Evolutionary conservation across 2,113 vertebrate genomes (phyloP).

Genomic region (Mastomys natalensis): DNA sequence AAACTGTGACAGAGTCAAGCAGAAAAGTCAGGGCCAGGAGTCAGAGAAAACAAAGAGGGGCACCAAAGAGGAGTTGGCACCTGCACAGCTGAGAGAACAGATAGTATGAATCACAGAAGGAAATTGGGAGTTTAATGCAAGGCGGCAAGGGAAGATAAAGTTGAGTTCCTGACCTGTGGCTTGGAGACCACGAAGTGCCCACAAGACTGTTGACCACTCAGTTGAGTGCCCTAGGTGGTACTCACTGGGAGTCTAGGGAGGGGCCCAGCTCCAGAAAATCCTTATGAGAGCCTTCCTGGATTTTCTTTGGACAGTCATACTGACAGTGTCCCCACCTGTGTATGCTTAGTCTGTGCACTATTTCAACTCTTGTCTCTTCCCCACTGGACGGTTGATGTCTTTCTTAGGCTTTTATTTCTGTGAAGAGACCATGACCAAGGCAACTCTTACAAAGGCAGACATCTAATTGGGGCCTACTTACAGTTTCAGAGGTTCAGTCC

Average conservation of each 20-base stretch:
- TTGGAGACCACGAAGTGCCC: not conserved
- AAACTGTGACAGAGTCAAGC: not conserved
- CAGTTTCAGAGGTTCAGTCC: no score
- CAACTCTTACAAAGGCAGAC: no score
- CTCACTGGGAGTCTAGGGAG: not conserved
- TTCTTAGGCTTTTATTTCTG: no score
- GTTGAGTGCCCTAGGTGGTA: accelerated
- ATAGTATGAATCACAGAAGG: accelerated
- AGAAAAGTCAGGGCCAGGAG: not conserved
- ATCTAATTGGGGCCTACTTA: no score
- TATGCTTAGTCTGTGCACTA: not conserved
- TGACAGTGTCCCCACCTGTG: accelerated
- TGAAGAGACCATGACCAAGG: no score
- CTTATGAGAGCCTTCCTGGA: not conserved
- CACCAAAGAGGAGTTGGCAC: not conserved
- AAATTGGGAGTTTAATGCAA: not conserved
- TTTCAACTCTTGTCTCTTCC: not conserved
- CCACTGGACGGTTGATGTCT: not conserved
- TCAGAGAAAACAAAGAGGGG: not conserved
- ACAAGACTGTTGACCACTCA: not conserved
- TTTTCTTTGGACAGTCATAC: not conserved
- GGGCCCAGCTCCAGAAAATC: not conserved
- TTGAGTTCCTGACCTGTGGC: not conserved
- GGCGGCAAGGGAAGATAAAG: not conserved
- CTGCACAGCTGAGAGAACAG: no score